Evolutionary conservation across 2,797 vertebrate genomes (phyloP).

Genomic region (Pseudochirops corinnae): DNA sequence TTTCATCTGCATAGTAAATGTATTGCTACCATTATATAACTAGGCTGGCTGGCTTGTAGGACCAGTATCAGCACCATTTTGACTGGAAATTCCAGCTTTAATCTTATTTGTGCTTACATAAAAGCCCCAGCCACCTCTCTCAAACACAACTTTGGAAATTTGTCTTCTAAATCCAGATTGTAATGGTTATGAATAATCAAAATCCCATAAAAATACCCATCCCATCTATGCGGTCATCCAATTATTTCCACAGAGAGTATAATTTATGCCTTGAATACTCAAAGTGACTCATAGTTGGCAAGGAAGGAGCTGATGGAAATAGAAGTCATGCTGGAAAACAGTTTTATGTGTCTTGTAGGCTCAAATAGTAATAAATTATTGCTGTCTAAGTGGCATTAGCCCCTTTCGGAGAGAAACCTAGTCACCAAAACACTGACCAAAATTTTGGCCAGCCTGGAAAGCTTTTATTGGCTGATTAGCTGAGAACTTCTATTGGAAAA

Average conservation of each 20-base stretch:
- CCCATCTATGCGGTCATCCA: conserved; percentile 36
- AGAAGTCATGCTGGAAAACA: conserved; percentile 73
- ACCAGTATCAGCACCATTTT: background rate
- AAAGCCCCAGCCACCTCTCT: conserved; percentile 14
- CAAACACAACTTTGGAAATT: background rate
- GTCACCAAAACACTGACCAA: conserved; percentile 67
- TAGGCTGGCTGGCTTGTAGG: conserved; percentile 10
- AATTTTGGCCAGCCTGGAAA: conserved; percentile 55
- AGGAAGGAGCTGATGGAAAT: conserved; percentile 74
- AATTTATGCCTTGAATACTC: conserved; percentile 65
- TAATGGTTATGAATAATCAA: conserved; percentile 64
- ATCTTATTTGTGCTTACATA: conserved; percentile 1
- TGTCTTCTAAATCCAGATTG: conserved; percentile 64
- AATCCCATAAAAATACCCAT: conserved; percentile 49
- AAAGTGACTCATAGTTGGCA: conserved; percentile 74
- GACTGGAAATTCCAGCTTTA: background rate
- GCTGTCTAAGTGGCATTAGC: conserved; percentile 64
- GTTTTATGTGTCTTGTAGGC: conserved; percentile 72
- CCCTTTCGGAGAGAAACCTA: conserved; percentile 61
- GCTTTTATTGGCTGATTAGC: conserved; percentile 56
- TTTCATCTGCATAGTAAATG: conserved; percentile 35
- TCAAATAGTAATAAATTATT: conserved; percentile 75
- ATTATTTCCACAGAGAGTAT: conserved; percentile 73
- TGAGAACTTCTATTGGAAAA: conserved; percentile 55
- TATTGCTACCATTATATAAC: conserved; percentile 7